A percentile compares a stretch with the other conserved stretches of the same genome.
These are phyloP conservation scores for Parazoanthus darwini DNA, from an alignment of 92 coral and sea anemone species.

Conservation along the genomic window DNA sequence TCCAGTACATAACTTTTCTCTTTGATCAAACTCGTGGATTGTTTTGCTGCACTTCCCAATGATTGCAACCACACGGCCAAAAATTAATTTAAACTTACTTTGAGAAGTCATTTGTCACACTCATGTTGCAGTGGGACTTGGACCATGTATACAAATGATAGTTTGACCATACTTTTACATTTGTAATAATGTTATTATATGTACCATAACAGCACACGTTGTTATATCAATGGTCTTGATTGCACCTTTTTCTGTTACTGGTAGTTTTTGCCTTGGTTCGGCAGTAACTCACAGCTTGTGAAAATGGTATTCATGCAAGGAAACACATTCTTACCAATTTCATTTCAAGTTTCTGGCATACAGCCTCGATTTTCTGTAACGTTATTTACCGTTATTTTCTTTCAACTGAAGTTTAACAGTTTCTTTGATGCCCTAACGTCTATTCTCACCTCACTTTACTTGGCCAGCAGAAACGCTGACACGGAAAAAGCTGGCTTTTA, in stretches of 20 bases:
- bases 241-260: neutral
- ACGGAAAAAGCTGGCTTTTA: neutral
- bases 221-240: neutral
- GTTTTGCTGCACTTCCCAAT: neutral
- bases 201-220: neutral
- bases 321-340: neutral
- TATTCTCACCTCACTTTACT: constrained; percentile 26
- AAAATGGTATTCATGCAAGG: neutral
- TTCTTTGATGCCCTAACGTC: neutral
- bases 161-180: constrained; percentile 25
- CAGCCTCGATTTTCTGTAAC: neutral
- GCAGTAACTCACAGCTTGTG: neutral
- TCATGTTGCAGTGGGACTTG: neutral
- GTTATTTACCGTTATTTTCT: neutral
- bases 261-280: constrained; percentile 1
- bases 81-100: neutral
- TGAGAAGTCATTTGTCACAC: neutral
- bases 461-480: constrained; percentile 11
- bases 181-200: constrained; percentile 17
- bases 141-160: constrained; percentile 9
- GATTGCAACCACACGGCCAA: neutral
- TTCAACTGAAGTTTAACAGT: neutral
- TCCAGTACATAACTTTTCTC: neutral
- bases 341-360: neutral
- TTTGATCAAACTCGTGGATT: neutral